These are phyloP conservation scores for Nannospalax galili DNA, from an alignment of 2,113 vertebrate genomes.

Conservation along the genomic window DNA sequence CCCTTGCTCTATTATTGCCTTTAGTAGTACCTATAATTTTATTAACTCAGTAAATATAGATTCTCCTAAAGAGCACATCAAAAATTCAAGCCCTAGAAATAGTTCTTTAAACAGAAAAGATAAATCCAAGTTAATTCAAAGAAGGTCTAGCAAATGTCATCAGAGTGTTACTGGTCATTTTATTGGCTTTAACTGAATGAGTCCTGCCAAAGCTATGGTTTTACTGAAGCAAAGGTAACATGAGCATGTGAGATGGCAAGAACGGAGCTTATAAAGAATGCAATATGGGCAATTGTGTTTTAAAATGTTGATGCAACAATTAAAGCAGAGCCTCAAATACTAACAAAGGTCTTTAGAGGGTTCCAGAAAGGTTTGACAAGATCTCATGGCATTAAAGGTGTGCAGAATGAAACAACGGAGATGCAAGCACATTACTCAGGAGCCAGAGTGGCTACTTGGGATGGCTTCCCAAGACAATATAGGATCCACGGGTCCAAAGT, in stretches of 20 bases:
- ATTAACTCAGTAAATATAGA: slow-evolving; percentile 75
- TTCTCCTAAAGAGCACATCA: slow-evolving; percentile 77
- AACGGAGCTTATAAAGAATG: background rate
- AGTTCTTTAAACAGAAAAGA: slow-evolving; percentile 71
- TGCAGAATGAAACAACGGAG: background rate
- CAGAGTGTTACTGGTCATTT: slow-evolving; percentile 48
- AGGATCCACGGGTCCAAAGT: background rate
- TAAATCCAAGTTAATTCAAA: slow-evolving; percentile 69
- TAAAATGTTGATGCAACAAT: background rate
- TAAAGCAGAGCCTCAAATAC: slow-evolving; percentile 10
- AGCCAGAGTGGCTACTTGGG: background rate
- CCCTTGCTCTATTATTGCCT: slow-evolving; percentile 41
- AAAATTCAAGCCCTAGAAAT: slow-evolving; percentile 73
- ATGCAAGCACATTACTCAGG: fast-evolving
- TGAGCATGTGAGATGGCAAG: background rate
- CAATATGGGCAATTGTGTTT: background rate
- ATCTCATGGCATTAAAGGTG: background rate
- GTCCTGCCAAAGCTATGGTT: slow-evolving; percentile 29
- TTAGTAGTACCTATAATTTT: slow-evolving; percentile 55
- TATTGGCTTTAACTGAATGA: slow-evolving; percentile 54
- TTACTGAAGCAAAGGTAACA: slow-evolving; percentile 20
- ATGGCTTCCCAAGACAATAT: background rate
- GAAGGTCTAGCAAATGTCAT: slow-evolving; percentile 71
- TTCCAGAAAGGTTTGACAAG: background rate
- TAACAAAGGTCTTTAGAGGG: background rate